These are phyloP conservation scores for Anguilla rostrata DNA, from an alignment of 2,113 vertebrate genomes.

Conservation along the genomic window DNA sequence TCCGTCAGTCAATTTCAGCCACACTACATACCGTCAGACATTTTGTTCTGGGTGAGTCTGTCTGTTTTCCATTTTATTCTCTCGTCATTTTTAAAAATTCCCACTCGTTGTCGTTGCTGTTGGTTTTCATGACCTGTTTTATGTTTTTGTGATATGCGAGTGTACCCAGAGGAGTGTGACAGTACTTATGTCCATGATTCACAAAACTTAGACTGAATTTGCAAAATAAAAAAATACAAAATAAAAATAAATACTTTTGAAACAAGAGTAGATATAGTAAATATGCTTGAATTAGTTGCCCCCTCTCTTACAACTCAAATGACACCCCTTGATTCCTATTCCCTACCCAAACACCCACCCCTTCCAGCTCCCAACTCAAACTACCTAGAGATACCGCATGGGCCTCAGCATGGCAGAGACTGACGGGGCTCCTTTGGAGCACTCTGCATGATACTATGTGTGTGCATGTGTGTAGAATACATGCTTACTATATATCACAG, in stretches of 20 bases:
- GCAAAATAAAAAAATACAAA: background rate
- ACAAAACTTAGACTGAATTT: slow-evolving; percentile 15
- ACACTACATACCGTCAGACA: slow-evolving; percentile 20
- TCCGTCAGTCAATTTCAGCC: slow-evolving; percentile 36
- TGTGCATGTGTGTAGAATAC: slow-evolving; percentile 5
- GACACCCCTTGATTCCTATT: background rate
- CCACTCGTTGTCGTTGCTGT: background rate
- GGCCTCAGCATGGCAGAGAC: slow-evolving; percentile 42
- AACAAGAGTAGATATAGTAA: background rate
- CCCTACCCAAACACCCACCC: background rate
- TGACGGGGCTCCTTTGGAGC: slow-evolving; percentile 25
- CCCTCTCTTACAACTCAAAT: slow-evolving; percentile 10
- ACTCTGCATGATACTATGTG: slow-evolving; percentile 30
- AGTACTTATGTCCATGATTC: slow-evolving; percentile 17
- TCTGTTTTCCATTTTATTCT: slow-evolving; percentile 17
- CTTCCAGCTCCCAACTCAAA: slow-evolving; percentile 38
- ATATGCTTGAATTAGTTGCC: slow-evolving; percentile 11
- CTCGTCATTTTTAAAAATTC: background rate
- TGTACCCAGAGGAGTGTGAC: slow-evolving; percentile 34
- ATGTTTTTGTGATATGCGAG: slow-evolving; percentile 12
- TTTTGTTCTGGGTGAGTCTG: background rate
- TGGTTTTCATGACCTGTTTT: slow-evolving; percentile 8
- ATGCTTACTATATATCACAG: background rate
- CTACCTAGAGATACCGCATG: slow-evolving; percentile 44
- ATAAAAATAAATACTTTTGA: too few species aligned